These are phyloP conservation scores for Remorina albescens DNA, from an alignment of 2,797 vertebrate genomes.

Conservation along the genomic window DNA sequence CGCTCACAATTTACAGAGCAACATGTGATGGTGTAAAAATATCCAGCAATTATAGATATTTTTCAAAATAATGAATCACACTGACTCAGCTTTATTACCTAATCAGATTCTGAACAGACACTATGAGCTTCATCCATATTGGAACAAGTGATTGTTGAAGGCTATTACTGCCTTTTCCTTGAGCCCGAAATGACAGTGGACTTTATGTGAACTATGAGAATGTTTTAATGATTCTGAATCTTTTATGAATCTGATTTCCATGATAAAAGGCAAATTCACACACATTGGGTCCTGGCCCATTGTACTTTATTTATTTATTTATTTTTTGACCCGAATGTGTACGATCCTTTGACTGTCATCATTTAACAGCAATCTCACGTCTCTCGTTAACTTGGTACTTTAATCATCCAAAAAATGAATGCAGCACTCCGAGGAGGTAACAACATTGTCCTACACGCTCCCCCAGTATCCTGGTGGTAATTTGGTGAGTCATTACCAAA, in stretches of 20 bases:
- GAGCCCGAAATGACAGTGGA: not conserved
- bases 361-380: not conserved
- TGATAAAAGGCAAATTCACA: not conserved
- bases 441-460: not conserved
- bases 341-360: not conserved
- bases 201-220: not conserved
- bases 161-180: not conserved
- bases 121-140: not conserved
- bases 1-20: conserved; percentile 25
- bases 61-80: not conserved
- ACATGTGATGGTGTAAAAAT: conserved; percentile 18
- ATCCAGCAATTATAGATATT: not conserved
- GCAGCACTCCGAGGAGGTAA: not conserved
- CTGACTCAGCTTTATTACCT: not conserved
- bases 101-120: not conserved
- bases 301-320: not conserved
- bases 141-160: not conserved
- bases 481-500: conserved; percentile 2
- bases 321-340: not conserved
- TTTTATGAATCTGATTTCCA: not conserved
- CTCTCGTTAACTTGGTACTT: not conserved
- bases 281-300: not conserved
- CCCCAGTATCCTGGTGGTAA: not conserved
- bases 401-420: not conserved
- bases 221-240: not conserved